These are phyloP conservation scores for Muschampia plurimacula DNA, from an alignment of 2,888 invertebrate genomes.

Conservation along the genomic window DNA sequence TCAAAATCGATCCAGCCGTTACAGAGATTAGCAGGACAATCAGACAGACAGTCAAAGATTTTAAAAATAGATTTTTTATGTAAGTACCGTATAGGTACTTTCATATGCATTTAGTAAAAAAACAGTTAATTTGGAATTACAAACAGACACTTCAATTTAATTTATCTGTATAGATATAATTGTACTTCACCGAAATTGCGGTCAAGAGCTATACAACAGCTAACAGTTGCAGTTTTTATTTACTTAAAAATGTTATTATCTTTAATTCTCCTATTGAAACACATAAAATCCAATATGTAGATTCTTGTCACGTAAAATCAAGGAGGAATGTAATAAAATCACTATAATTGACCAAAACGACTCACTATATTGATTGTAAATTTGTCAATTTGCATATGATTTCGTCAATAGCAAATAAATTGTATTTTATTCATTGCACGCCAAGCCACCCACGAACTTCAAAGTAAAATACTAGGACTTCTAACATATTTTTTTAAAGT, in stretches of 20 bases:
- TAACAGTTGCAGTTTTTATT: neutral
- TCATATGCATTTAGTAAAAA: too few relatives aligned
- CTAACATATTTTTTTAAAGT: neutral
- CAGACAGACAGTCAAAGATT: too few relatives aligned
- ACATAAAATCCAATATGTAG: slow-evolving; percentile 50
- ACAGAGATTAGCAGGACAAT: too few relatives aligned
- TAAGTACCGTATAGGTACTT: too few relatives aligned
- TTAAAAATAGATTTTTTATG: too few relatives aligned
- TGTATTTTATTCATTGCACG: slow-evolving; percentile 51
- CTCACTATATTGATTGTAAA: slow-evolving; percentile 71
- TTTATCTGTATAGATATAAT: too few relatives aligned
- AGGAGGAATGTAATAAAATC: slow-evolving; percentile 66
- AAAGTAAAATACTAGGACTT: neutral
- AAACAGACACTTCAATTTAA: too few relatives aligned
- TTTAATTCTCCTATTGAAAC: slow-evolving; percentile 40
- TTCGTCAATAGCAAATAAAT: slow-evolving; percentile 60
- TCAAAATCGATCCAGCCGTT: too few relatives aligned
- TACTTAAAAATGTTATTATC: slow-evolving; percentile 51
- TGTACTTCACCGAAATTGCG: too few relatives aligned
- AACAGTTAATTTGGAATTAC: too few relatives aligned
- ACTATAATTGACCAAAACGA: slow-evolving; percentile 66
- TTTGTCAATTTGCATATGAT: slow-evolving; percentile 74
- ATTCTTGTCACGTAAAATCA: slow-evolving; percentile 53
- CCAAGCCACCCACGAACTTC: slow-evolving; percentile 46
- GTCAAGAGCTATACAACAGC: neutral